Base-by-base conservation (phyloP, 2,797 vertebrate genomes). In the Gila robusta region DNA sequence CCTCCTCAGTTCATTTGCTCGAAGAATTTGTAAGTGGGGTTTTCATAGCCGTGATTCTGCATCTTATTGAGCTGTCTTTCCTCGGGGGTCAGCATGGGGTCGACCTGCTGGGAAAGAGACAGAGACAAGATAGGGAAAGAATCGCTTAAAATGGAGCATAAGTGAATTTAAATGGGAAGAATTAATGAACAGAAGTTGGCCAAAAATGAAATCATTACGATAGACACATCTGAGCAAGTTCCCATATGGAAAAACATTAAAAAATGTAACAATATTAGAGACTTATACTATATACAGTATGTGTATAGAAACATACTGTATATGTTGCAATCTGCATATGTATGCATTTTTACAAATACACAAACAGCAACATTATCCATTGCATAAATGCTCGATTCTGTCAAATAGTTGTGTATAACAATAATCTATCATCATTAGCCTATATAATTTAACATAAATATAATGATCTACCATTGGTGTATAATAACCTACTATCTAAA, bases 21-120 rank as follows among this genome's bases (percentile, higher is more conserved):
- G 62, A 96, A 94, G 93, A 96, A 96, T 94, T 96, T 96, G 92
- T 96, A 96, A 79, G 96, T 96, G 72, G 96, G 96, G 88, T 96
- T 96, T 91, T 96, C 96, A 0, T 96, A 96, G 89, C 96, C 96
- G 0, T 96, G 96, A 82, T 94, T 97, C 92, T 98, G 97, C 94
- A 98, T 97, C 94, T 97, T 97, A 89, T 94, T 97, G 87, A 98
- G 96, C 93, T 98, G 97, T 84, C 96, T 94, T 79, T 96, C 96
- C 89, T 96, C 96, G 0, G 96, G 94, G 87, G 93, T 96, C 81
- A 96, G 90, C 94, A 96, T 96, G 69, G 96, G 96, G 88, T 96
- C 96, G 79, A 96, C 96, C 96, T 96, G 92, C 86, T 87, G 81
- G 66, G 62, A 71, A 62, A 69, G 41, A 79, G 66, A 47, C 8